Evolutionary conservation across 1,140 invertebrate species (phyloP), one percentile per base, ranked within the genome.

Genomic region (Drosophila ohnishii): DNA sequence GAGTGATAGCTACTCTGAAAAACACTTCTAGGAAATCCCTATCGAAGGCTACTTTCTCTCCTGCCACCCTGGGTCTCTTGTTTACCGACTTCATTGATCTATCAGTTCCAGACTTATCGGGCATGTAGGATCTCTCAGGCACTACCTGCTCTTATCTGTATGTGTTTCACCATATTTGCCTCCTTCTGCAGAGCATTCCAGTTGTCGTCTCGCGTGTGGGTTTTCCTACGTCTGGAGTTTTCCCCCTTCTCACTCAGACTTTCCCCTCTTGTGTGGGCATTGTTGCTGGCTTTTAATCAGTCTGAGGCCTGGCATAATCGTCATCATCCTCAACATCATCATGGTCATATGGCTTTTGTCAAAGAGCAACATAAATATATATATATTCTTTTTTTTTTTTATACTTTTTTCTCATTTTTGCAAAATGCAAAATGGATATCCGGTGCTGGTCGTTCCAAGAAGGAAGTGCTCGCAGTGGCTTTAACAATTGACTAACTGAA

Each of bases 361-460:
- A 74, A 78, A 73, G 48, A 56, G 72, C 48, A 73, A 67, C 82
- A 85, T 82, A 60, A 75, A 87, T 87, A 64, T 75, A 78, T 16
- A 16, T 66, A 62, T 60, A n/a, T n/a, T n/a, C n/a, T 79, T 45
- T 37, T 19, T 53, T 2, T 19, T 32, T 28, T 28, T 28, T 28
- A 28, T 28, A 5, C 25, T 28, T 28, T 22, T 13, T 11, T 57
- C 44, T 70, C 37, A 58, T 55, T 69, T 69, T 35, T 53, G 69
- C 62, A 74, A 86, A 86, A 80, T 86, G 82, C 82, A 71, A 78
- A 86, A 78, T 87, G 79, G 75, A 86, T 86, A 87, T 86, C 82
- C 82, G 82, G 82, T 83, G 75, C 35, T 72, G 69, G 61, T 69
- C 48, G 50, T 59, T 72, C 42, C 50, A 32, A 71, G 77, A 63